Conservation (phyloP, 2,888 invertebrate species). For the Sarcophaga rosellei region DNA sequence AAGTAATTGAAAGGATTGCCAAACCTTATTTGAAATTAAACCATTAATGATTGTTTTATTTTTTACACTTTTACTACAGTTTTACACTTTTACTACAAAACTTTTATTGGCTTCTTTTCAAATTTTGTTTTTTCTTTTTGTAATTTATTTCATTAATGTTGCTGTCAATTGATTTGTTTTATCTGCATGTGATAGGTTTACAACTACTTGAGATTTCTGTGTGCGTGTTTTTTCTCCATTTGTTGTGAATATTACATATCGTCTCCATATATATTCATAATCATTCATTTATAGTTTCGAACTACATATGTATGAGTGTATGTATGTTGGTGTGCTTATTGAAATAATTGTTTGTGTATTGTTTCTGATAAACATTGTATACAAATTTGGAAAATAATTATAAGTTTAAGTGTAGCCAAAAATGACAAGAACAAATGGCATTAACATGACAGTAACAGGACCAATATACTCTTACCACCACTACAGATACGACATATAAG, state of each 20-base stretch:
- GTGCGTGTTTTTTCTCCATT: neutral
- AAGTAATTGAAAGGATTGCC: no score
- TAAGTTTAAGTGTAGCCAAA: constrained; percentile 47
- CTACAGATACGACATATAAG: neutral
- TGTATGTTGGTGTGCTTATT: neutral
- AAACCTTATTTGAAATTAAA: no score
- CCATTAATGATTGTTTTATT: neutral
- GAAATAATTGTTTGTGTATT: no score
- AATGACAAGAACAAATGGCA: constrained; percentile 49
- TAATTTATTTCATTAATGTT: neutral
- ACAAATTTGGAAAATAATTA: constrained; percentile 18
- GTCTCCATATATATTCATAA: neutral
- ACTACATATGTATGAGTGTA: neutral
- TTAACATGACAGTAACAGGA: constrained; percentile 57
- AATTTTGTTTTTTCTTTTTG: neutral
- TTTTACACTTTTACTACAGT: neutral
- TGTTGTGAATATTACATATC: no score
- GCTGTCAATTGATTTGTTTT: constrained; percentile 4
- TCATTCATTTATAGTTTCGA: neutral
- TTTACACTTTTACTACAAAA: neutral
- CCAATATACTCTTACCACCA: constrained; percentile 17
- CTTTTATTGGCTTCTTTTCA: neutral
- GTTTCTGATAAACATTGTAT: no score
- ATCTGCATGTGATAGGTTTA: constrained; percentile 13
- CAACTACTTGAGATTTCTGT: neutral